Evolutionary conservation across 2,113 vertebrate species (phyloP), one percentile per base, ranked within the genome.

Genomic region (Coptodon rendalli): DNA sequence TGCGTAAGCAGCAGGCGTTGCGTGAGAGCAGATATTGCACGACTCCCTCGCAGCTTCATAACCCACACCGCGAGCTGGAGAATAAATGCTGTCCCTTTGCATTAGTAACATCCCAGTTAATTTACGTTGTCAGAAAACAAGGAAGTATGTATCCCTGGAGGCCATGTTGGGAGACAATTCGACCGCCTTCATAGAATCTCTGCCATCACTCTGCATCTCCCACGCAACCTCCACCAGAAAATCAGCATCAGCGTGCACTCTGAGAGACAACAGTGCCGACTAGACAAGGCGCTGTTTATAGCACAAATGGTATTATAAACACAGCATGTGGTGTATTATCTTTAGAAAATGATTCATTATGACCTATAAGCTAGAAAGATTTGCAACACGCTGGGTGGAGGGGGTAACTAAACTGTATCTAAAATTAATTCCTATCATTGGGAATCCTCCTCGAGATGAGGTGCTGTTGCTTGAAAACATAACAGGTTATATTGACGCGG

Each of bases 41-140:
- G 24, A 40, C 86, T 87, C 61, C 63, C 57, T 86, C 52, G 68
- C 80, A 82, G 50, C 59, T 63, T 78, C 80, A 71, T 80, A 82
- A 79, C 56, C 11, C 52, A 53, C 68, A 71, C 71, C 2, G 61
- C 80, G 52, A 84, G 84, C 43, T n/a, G 40, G 66, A 88, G 83
- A 93, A 92, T 85, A 91, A 93, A 91, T 11, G 81, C 90, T 87
- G 92, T 92, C 93, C 79, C 68, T 87, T 86, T 88, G 85, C 89
- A 91, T 96, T 95, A 95, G 88, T 85, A 92, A 94, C 34, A 95
- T 94, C 92, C 91, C 40, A 79, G 89, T 95, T 95, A 90, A 96
- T 96, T 94, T 95, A 94, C 93, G 91, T 95, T 95, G 94, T 96
- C 95, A 84, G 91, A 94, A 94, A 95, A 95, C 91, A 92, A 95